phyloP scores from a whole-genome alignment of 2,797 vertebrate species.

The Myotis pilosus region DNA sequence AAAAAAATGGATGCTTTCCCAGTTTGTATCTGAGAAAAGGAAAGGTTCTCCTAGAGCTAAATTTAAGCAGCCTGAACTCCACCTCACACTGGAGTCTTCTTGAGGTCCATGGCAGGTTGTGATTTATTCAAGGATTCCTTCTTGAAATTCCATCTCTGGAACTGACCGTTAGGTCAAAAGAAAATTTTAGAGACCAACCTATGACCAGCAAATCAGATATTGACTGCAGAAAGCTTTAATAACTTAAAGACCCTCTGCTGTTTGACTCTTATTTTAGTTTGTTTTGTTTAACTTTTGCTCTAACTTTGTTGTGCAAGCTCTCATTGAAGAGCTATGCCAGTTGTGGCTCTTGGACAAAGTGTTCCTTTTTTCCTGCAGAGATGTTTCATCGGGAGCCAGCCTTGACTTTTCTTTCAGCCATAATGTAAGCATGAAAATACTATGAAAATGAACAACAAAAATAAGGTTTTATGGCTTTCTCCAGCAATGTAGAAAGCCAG shows the following conservation, averaged over 20 bases:
- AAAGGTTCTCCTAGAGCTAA: conserved; percentile 65
- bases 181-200: conserved; percentile 71
- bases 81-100: conserved; percentile 34
- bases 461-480: conserved; percentile 78
- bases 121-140: conserved; percentile 73
- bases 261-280: conserved; percentile 62
- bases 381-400: conserved; percentile 76
- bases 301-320: conserved; percentile 67
- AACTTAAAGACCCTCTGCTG: conserved; percentile 65
- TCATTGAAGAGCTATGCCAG: conserved; percentile 55
- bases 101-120: conserved; percentile 39
- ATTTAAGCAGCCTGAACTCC: conserved; percentile 44
- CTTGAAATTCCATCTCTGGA: conserved; percentile 73
- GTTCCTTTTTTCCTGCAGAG: conserved; percentile 73
- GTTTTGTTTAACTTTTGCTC: conserved; percentile 74
- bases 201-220: conserved; percentile 73
- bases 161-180: conserved; percentile 37
- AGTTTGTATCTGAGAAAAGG: conserved; percentile 58
- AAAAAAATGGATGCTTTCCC: conserved; percentile 23
- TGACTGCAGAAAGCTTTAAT: conserved; percentile 63
- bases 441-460: conserved; percentile 80
- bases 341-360: conserved; percentile 55
- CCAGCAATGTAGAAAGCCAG: conserved; percentile 57
- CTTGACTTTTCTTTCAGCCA: conserved; percentile 68
- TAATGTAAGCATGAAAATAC: conserved; percentile 74